phyloP scores from a whole-genome alignment of 2,888 invertebrate genomes.

The Buathra laborator region DNA sequence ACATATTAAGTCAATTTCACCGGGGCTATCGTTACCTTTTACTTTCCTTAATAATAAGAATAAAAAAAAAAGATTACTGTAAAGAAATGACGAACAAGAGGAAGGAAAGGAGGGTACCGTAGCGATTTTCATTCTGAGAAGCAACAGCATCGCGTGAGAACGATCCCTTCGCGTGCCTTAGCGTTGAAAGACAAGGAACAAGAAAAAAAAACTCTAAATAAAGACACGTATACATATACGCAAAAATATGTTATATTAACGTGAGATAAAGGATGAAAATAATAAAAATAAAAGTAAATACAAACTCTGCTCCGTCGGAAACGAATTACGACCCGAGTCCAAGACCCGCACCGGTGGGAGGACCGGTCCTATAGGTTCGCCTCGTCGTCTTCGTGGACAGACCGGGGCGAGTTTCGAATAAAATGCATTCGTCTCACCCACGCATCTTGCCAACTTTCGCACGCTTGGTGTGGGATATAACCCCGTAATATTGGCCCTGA shows the following conservation, averaged over 20 bases:
- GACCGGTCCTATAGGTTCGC: conserved; percentile 68
- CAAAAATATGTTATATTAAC: conserved; percentile 41
- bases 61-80: conserved; percentile 29
- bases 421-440: conserved; percentile 65
- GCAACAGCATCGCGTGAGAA: conserved; percentile 64
- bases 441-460: conserved; percentile 51
- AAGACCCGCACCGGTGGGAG: conserved; percentile 69
- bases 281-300: conserved; percentile 39
- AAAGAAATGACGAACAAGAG: conserved; percentile 31
- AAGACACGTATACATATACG: conserved; percentile 12
- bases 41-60: neutral
- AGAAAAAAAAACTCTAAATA: conserved; percentile 18
- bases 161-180: conserved; percentile 41
- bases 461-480: conserved; percentile 50
- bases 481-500: conserved; percentile 55
- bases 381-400: conserved; percentile 42
- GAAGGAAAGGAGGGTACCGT: neutral
- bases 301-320: conserved; percentile 54
- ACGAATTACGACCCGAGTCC: conserved; percentile 57
- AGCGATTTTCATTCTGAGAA: conserved; percentile 44
- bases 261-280: conserved; percentile 32
- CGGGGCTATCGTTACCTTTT: neutral
- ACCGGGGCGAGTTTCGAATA: conserved; percentile 61
- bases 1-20: conserved; percentile 16
- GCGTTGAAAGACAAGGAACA: conserved; percentile 12